Conservation (phyloP, 2,888 invertebrate genomes). For the Proisotoma minuta region DNA sequence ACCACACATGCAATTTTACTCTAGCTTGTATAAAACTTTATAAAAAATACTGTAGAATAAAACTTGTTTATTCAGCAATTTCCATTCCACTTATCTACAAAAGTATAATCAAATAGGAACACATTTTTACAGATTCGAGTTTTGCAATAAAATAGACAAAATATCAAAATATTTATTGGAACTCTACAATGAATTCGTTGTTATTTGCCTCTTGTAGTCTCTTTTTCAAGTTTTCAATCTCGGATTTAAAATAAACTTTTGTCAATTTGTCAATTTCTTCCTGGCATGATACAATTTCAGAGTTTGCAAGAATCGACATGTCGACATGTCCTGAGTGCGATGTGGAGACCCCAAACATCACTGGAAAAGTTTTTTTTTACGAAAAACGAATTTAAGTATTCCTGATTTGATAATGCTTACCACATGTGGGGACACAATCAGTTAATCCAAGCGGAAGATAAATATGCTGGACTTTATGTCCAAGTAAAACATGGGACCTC, state of each 20-base stretch:
- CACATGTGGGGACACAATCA: slow-evolving; percentile 32
- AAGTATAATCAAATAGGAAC: not conserved
- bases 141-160: no score
- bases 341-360: slow-evolving; percentile 36
- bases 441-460: slow-evolving; percentile 33
- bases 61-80: no score
- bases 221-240: slow-evolving; percentile 24
- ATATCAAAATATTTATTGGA: not conserved
- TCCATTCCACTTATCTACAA: not conserved
- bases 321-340: slow-evolving; percentile 35
- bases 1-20: no score
- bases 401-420: slow-evolving; percentile 19
- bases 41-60: no score
- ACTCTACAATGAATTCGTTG: slow-evolving; percentile 3
- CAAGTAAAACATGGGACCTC: slow-evolving; percentile 24
- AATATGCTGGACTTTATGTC: slow-evolving; percentile 25
- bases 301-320: slow-evolving; percentile 29
- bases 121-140: no score
- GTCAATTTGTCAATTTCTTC: slow-evolving; percentile 27
- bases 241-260: slow-evolving; percentile 28
- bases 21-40: no score
- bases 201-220: not conserved
- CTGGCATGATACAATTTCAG: slow-evolving; percentile 27
- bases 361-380: slow-evolving; percentile 13
- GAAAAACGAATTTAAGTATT: not conserved